These are phyloP conservation scores for Anagyrus pseudococci DNA, from an alignment of 2,888 invertebrate species.

Conservation along the genomic window DNA sequence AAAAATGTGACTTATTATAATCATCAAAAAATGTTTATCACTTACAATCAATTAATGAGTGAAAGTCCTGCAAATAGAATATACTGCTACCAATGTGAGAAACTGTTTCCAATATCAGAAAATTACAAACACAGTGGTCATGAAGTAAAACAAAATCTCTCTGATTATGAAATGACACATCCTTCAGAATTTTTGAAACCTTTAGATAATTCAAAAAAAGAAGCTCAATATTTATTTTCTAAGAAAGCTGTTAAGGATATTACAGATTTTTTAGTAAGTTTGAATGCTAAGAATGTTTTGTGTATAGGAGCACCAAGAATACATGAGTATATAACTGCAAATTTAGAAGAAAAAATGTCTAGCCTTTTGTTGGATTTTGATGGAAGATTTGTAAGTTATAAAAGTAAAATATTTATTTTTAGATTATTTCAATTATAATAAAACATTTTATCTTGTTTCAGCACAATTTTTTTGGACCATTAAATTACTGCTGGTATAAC, in stretches of 20 bases:
- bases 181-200: constrained; percentile 76
- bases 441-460: constrained; percentile 53
- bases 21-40: constrained; percentile 65
- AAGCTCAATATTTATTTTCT: constrained; percentile 89
- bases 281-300: constrained; percentile 70
- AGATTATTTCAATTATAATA: background rate
- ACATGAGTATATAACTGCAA: constrained; percentile 70
- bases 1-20: constrained; percentile 64
- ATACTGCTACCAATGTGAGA: constrained; percentile 73
- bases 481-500: constrained; percentile 83
- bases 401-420: constrained; percentile 10
- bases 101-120: constrained; percentile 62
- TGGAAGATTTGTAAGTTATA: constrained; percentile 68
- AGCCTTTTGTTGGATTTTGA: constrained; percentile 85
- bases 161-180: constrained; percentile 67
- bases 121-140: constrained; percentile 66
- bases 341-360: constrained; percentile 58
- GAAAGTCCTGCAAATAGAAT: constrained; percentile 55
- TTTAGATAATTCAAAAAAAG: constrained; percentile 76
- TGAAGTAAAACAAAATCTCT: constrained; percentile 64
- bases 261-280: constrained; percentile 67
- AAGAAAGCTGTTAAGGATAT: constrained; percentile 72
- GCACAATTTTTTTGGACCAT: constrained; percentile 69
- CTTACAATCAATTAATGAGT: constrained; percentile 64
- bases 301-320: constrained; percentile 87